Evolutionary conservation across 30 jellyfish, hydroid and myxozoan species (phyloP), one percentile per base, ranked within the genome.

Genomic region (Catostylus mosaicus): DNA sequence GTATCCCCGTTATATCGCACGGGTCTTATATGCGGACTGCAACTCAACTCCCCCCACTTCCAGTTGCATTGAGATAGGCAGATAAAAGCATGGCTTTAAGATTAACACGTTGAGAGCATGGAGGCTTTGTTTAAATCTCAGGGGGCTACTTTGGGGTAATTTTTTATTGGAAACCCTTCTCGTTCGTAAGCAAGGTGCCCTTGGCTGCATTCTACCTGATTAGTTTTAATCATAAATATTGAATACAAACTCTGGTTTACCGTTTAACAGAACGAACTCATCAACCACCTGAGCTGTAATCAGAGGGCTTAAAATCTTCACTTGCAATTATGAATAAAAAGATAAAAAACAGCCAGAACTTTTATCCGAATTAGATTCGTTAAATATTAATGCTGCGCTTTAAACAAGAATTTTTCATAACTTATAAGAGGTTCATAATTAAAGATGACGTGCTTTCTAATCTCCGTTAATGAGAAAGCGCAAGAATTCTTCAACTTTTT

Each of bases 211-310:
- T n/a, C n/a, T n/a, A n/a, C n/a, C n/a, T n/a, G n/a, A n/a, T n/a
- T n/a, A n/a, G n/a, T n/a, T n/a, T n/a, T n/a, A n/a, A n/a, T n/a
- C n/a, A n/a, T n/a, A n/a, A n/a, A n/a, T n/a, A n/a, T n/a, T n/a
- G n/a, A n/a, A n/a, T n/a, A n/a, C n/a, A n/a, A n/a, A n/a, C 2
- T 50, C 71, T 59, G 38, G 71, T 59, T 59, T 59, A 18, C 38
- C 38, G 38, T 23, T 24, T 59, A 19, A 4, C 24, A 6, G 10
- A 6, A 23, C 26, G 38, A 37, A 59, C 26, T 59, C 38, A 59
- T 59, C 19, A 27, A 4, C 2, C 9, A 27, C 19, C 24, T 23
- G 56, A 22, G 40, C 38, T 59, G n/a, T 18, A n/a, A 23, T 4
- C 38, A 0, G 24, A 23, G 26, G 38, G 9, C 38, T 24, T 23